Base-by-base conservation (phyloP, 2,888 invertebrate genomes). In the Sicus ferrugineus region DNA sequence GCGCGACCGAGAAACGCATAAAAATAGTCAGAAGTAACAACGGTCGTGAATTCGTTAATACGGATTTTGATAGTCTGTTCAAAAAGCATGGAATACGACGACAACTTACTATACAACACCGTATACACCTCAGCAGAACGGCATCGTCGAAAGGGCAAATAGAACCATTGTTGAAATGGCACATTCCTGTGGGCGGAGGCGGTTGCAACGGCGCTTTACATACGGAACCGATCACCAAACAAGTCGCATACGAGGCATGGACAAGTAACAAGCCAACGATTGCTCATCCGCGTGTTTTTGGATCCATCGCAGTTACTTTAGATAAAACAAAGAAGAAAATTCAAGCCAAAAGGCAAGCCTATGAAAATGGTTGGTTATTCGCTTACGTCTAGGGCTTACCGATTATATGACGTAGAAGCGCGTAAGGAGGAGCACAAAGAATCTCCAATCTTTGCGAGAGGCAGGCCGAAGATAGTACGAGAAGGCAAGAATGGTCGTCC, bases 121-220 rank as follows among this genome's bases (percentile, higher is more conserved):
- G 14, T 68, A 75, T 31, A 76, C 74, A 19, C 77, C 75, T 4
- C 73, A 76, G 30, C 75, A 76, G 68, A 76, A 76, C 48, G 76
- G 76, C 2, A 73, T 75, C 7, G 74, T 23, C 21, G 3, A 52
- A 23, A 2, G 50, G 11, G 50, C 50, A 11, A 2, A 52, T 23
- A 19, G 50, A 7, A 52, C 50, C 19, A n/a, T 52, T n/a, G 50
- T 23, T 4, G 50, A 52, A 52, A 52, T 52, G 21, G 50, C 50
- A 19, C 50, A 23, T 14, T 21, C 16, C 65, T 77, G 31, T 78
- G 78, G 72, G 76, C 71, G 11, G 76, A 75, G 14, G 76, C 75
- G 28, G 56, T 74, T 3, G 64, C 62, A 11, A 74, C 74, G 14
- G 72, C 76, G 2, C 73, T 63, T 7, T 77, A 75, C 34, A 9